These are phyloP conservation scores for Acrocephalus arundinaceus DNA, from an alignment of 2,113 vertebrate genomes.

Conservation along the genomic window DNA sequence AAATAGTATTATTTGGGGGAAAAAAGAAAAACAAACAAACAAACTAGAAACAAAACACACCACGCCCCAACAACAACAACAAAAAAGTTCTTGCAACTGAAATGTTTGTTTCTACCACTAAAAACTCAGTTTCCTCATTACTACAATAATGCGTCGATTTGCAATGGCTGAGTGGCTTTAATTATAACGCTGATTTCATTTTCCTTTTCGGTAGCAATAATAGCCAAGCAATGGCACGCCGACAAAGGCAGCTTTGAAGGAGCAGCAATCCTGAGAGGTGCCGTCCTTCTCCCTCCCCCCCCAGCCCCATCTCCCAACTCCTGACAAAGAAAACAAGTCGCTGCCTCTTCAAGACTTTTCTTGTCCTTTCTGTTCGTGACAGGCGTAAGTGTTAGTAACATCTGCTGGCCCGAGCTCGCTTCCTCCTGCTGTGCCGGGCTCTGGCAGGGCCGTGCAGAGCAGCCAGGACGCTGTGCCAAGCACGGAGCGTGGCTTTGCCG, in stretches of 20 bases:
- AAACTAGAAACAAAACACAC: background rate
- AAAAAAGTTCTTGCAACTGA: background rate
- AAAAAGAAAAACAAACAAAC: background rate
- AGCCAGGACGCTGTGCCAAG: background rate
- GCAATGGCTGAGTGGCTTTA: background rate
- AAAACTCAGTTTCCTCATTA: background rate
- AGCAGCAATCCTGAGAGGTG: background rate
- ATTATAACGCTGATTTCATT: background rate
- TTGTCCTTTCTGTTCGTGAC: constrained; percentile 49
- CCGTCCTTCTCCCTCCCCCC: background rate
- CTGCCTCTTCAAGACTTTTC: constrained; percentile 21
- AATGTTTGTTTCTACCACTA: background rate
- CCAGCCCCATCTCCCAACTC: background rate
- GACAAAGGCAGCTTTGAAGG: background rate
- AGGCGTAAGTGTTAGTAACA: constrained; percentile 39
- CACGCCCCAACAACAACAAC: background rate
- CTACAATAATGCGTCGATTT: background rate
- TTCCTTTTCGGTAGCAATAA: background rate
- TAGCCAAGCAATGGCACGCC: background rate
- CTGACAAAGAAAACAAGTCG: constrained; percentile 41
- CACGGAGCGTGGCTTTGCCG: background rate
- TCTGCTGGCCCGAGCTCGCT: constrained; percentile 41
- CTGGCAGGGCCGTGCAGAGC: background rate
- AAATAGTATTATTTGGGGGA: background rate
- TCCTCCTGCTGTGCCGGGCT: constrained; percentile 10